These are phyloP conservation scores for Zoanthus gigantus DNA, from an alignment of 92 coral and sea anemone species.

Conservation along the genomic window DNA sequence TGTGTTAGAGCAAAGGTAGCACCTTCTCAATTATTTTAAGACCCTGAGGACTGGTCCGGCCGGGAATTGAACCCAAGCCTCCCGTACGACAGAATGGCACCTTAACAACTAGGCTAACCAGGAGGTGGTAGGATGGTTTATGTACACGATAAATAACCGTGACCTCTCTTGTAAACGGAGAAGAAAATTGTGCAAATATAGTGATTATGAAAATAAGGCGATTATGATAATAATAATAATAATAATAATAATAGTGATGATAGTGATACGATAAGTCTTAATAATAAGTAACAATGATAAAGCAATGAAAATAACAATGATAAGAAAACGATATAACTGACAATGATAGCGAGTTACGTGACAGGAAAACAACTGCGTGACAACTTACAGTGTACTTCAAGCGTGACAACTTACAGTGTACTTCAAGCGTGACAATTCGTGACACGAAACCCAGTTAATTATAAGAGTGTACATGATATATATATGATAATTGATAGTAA, in stretches of 20 bases:
- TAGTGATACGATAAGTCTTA: not conserved
- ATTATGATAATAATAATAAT: not conserved
- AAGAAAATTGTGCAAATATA: too few species aligned
- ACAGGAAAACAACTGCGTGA: not conserved
- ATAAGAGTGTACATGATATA: not conserved
- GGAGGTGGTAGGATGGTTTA: too few species aligned
- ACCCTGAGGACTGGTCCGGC: too few species aligned
- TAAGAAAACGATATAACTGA: too few species aligned
- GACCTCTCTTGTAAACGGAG: too few species aligned
- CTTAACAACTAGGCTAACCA: too few species aligned
- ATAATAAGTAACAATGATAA: not conserved
- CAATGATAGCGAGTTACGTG: not conserved
- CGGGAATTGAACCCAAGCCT: too few species aligned
- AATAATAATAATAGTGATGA: not conserved
- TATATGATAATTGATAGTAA: not conserved
- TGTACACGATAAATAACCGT: too few species aligned
- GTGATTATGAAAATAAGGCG: not conserved
- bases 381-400: constrained; percentile 33
- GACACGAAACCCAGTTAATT: constrained; percentile 15
- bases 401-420: constrained; percentile 27
- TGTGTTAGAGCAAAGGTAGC: too few species aligned
- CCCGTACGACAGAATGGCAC: too few species aligned
- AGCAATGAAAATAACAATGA: not conserved
- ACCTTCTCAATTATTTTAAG: too few species aligned
- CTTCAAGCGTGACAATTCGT: constrained; percentile 1